These are phyloP conservation scores for Anthopleura xanthogrammica DNA, from an alignment of 92 coral and sea anemone genomes.

Conservation along the genomic window DNA sequence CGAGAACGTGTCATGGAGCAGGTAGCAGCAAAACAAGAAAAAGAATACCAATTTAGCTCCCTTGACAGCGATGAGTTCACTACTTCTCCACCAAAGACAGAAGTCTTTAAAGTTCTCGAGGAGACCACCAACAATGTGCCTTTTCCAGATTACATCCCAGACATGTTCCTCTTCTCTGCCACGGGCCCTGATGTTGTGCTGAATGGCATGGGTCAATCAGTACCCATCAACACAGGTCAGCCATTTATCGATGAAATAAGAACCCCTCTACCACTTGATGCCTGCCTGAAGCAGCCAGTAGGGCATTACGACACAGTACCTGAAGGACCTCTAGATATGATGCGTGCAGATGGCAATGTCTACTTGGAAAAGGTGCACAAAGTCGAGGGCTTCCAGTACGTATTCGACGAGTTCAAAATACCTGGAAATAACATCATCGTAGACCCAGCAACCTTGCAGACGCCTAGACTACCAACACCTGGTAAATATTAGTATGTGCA, in stretches of 20 bases:
- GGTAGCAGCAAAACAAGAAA: not conserved
- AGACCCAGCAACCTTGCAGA: slow-evolving; percentile 13
- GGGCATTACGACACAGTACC: not conserved
- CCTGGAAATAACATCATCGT: slow-evolving; percentile 21
- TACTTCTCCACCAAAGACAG: not conserved
- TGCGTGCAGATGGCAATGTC: not conserved
- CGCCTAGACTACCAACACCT: slow-evolving; percentile 2
- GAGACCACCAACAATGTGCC: not conserved
- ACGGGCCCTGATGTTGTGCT: not conserved
- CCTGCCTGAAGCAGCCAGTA: not conserved
- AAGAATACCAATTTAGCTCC: not conserved
- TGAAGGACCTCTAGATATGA: not conserved
- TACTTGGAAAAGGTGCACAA: slow-evolving; percentile 3
- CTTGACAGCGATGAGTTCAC: not conserved
- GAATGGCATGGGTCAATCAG: not conserved
- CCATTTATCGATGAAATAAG: not conserved
- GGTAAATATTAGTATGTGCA: not conserved
- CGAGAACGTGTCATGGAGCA: not conserved
- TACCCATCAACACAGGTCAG: not conserved
- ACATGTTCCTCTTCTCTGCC: slow-evolving; percentile 3
- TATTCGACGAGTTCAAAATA: slow-evolving; percentile 16
- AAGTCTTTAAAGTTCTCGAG: not conserved
- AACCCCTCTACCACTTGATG: not conserved
- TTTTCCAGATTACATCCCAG: not conserved
- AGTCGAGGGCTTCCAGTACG: slow-evolving; percentile 8